A percentile compares a stretch with the other conserved stretches of the same genome.
phyloP scores from a whole-genome alignment of 2,888 invertebrate species.

The Chloromyia formosa region DNA sequence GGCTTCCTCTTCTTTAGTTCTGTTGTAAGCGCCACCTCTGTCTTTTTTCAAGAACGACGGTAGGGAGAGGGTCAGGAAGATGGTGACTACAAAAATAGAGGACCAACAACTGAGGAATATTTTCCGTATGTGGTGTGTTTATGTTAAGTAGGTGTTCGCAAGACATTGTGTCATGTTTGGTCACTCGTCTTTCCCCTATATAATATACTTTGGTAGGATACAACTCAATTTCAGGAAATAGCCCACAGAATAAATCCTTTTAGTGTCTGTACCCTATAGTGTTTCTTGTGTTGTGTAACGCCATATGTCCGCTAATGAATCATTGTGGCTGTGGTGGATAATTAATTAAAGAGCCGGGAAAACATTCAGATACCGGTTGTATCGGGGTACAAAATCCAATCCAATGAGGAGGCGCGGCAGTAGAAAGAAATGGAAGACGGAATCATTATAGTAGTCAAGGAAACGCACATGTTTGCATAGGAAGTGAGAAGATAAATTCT shows the following conservation, averaged over 20 bases:
- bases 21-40: slow-evolving; percentile 17
- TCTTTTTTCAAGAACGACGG: neutral
- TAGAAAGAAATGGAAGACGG: no score
- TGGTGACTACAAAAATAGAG: no score
- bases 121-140: no score
- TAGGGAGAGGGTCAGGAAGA: no score
- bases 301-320: slow-evolving; percentile 35
- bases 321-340: slow-evolving; percentile 33
- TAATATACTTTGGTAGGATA: neutral
- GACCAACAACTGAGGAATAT: slow-evolving; percentile 15
- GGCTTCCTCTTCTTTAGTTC: neutral
- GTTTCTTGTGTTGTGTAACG: slow-evolving; percentile 16
- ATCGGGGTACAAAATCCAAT: no score
- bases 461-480: no score
- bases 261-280: slow-evolving; percentile 44
- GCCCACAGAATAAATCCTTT: slow-evolving; percentile 35
- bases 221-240: neutral
- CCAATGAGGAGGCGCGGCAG: no score
- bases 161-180: neutral
- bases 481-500: no score
- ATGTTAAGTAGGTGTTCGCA: slow-evolving; percentile 36
- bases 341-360: slow-evolving; percentile 36
- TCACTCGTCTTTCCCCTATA: neutral
- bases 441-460: no score
- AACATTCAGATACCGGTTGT: slow-evolving; percentile 12